phyloP scores from a whole-genome alignment of 2,888 invertebrate genomes.

The Plebejus anna region DNA sequence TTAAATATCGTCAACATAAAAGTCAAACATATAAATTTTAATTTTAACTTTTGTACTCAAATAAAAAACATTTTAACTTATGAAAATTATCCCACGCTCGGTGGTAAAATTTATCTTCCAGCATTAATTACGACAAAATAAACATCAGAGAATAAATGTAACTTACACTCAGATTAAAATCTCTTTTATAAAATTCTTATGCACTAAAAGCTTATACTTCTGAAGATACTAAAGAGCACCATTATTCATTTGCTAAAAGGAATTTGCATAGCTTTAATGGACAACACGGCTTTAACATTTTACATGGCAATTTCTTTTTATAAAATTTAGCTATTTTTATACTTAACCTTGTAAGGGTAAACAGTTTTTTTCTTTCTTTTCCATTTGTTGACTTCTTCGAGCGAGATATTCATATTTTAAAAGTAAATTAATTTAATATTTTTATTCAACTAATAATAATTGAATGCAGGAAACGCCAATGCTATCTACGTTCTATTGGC shows the following conservation, averaged over 20 bases:
- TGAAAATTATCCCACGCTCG: neutral
- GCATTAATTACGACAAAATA: constrained; percentile 15
- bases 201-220: constrained; percentile 30
- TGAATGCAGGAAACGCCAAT: no score
- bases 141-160: constrained; percentile 22
- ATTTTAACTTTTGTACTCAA: neutral
- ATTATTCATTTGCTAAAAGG: constrained; percentile 32
- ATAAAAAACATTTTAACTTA: neutral
- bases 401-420: neutral
- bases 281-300: constrained; percentile 28
- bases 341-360: constrained; percentile 18
- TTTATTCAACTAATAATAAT: neutral
- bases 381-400: neutral
- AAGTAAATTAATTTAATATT: neutral
- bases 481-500: no score
- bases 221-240: constrained; percentile 31
- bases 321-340: constrained; percentile 18
- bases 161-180: constrained; percentile 24
- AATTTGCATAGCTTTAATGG: constrained; percentile 33
- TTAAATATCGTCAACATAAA: neutral
- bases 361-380: neutral
- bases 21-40: neutral
- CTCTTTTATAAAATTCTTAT: constrained; percentile 24
- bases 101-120: constrained; percentile 15
- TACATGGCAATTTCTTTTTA: constrained; percentile 28